phyloP scores from a whole-genome alignment of 37 sponge, comb jelly and placozoan species.

The Aplysina aerophoba region DNA sequence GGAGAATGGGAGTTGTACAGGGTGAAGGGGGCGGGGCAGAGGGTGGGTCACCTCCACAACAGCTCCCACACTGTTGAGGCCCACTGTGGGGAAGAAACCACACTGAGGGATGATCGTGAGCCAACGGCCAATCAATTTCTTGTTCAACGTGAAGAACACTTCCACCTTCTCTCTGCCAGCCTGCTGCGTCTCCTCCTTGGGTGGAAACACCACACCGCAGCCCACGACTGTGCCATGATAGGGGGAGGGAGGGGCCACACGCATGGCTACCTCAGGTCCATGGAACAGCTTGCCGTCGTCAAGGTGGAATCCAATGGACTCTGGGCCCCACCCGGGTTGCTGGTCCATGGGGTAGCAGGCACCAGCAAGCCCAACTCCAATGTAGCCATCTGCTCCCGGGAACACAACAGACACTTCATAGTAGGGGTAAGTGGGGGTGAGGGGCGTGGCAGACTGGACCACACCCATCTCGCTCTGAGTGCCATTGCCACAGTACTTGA shows the following conservation, averaged over 20 bases:
- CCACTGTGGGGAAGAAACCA: constrained; percentile 79
- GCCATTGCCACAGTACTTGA: background rate
- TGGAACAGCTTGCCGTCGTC: constrained; percentile 62
- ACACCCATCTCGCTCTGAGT: constrained; percentile 17
- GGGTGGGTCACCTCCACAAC: constrained; percentile 30
- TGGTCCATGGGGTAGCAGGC: constrained; percentile 37
- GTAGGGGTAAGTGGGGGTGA: constrained; percentile 58
- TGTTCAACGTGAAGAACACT: constrained; percentile 75
- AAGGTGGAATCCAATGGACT: constrained; percentile 67
- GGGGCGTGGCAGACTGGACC: constrained; percentile 65
- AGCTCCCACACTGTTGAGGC: constrained; percentile 42
- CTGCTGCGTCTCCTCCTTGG: constrained; percentile 21
- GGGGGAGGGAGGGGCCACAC: constrained; percentile 11
- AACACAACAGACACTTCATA: constrained; percentile 52
- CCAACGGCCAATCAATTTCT: constrained; percentile 37
- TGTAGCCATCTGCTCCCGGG: background rate
- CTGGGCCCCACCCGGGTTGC: constrained; percentile 62
- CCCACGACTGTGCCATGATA: constrained; percentile 53
- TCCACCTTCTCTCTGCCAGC: constrained; percentile 30
- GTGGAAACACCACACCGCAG: constrained; percentile 72
- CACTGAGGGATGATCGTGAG: constrained; percentile 48
- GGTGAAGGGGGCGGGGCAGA: constrained; percentile 30
- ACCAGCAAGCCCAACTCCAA: constrained; percentile 73
- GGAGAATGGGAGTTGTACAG: background rate
- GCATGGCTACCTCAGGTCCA: background rate